Base-by-base conservation (phyloP, 2,888 invertebrate species). In the Chrysodeixis includens region DNA sequence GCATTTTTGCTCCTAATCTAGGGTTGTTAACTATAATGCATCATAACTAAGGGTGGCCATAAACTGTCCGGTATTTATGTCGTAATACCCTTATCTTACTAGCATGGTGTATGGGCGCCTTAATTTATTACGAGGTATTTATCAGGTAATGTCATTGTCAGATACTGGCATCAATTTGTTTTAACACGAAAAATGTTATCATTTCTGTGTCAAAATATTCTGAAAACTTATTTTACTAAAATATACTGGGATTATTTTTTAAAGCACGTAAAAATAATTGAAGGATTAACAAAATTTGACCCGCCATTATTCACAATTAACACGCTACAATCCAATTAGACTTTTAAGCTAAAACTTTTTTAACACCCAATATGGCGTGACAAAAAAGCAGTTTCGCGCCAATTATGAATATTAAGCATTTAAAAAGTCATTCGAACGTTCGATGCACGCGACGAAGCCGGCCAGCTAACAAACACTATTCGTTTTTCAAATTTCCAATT, bases 401-500 rank as follows among this genome's bases (percentile, higher is more conserved):
- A 62, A 40, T 64, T 60, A 64, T 51, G 30, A 49, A 35, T n/a
- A 30, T 67, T 76, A 57, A 35, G 32, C 30, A 49, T 52, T 65
- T 72, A 12, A 35, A n/a, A 71, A 62, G 32, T 72, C 59, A 40
- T 59, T 59, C 49, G 30, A 44, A 44, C 2, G 55, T 59, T 49
- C n/a, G 74, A 68, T 77, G 44, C 76, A 77, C 72, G 79, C 76
- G 35, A 78, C 44, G 71, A 77, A 8, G 35, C 40, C 40, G 5
- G 40, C n/a, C 40, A 30, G 51, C 56, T 58, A n/a, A 22, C 35
- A 22, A 71, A 74, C 74, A 62, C 66, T 55, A 71, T 59, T 20
- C 40, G 49, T 62, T 78, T 62, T 78, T 53, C 66, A 75, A 75
- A 60, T 78, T 62, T 78, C 51, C 66, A 75, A 75, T 71, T 44